phyloP scores from a whole-genome alignment of 1,140 invertebrate genomes.

The Penaeus chinensis region DNA sequence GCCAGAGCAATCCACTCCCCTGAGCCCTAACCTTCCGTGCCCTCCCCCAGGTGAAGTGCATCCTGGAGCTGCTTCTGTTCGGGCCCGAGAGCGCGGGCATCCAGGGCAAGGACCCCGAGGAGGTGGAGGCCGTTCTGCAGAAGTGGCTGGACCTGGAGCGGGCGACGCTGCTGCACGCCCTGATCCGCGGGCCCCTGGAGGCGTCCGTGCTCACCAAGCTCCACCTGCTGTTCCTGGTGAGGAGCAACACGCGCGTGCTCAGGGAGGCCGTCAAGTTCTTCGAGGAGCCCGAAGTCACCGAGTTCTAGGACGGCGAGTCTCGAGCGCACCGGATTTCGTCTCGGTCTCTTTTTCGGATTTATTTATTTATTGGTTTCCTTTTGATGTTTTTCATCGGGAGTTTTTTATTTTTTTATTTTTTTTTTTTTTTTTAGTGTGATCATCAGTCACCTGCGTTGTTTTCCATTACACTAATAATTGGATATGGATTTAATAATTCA shows the following conservation, averaged over 20 bases:
- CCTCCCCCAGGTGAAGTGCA: constrained; percentile 74
- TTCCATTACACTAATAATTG: too few relatives aligned
- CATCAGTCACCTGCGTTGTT: neutral
- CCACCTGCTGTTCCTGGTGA: constrained; percentile 83
- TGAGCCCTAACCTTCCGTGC: neutral
- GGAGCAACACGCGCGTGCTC: constrained; percentile 72
- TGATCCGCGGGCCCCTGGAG: constrained; percentile 78
- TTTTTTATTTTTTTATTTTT: too few relatives aligned
- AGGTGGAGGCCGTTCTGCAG: constrained; percentile 75
- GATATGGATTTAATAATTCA: too few relatives aligned
- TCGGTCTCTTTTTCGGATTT: neutral
- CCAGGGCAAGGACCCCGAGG: constrained; percentile 77
- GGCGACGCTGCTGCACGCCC: constrained; percentile 81
- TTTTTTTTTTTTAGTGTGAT: neutral
- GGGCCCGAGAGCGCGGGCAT: constrained; percentile 78
- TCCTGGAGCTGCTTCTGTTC: constrained; percentile 87
- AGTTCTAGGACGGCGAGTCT: constrained; percentile 9
- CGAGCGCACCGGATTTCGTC: too few relatives aligned
- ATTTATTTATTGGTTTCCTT: neutral
- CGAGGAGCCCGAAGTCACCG: constrained; percentile 49
- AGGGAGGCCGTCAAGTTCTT: constrained; percentile 56
- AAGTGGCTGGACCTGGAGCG: constrained; percentile 85
- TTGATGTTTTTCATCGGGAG: too few relatives aligned
- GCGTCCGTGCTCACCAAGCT: constrained; percentile 82
- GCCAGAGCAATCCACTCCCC: too few relatives aligned